phyloP scores from a whole-genome alignment of 2,888 invertebrate genomes.

The Corbicula japonica region DNA sequence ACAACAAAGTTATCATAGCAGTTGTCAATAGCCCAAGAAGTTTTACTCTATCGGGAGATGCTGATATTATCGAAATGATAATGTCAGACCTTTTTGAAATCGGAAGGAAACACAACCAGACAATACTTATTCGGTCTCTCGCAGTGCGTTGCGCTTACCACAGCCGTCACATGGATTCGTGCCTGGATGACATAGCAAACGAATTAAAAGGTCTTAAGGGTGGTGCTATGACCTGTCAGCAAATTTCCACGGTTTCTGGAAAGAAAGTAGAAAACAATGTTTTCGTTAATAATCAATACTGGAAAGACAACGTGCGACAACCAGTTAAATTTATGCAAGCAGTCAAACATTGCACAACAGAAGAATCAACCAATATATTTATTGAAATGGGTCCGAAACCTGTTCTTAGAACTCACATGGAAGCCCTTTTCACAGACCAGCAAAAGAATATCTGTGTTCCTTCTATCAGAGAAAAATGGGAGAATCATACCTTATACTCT shows the following conservation, averaged over 20 bases:
- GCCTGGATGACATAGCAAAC: no score
- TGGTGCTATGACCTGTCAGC: no score
- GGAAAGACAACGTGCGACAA: slow-evolving; percentile 73
- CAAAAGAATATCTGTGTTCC: not conserved
- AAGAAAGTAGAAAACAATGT: slow-evolving; percentile 29
- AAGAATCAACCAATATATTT: slow-evolving; percentile 62
- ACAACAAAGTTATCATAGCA: no score
- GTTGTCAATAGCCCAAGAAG: no score
- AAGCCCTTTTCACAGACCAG: slow-evolving; percentile 11
- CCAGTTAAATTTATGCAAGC: slow-evolving; percentile 73
- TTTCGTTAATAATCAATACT: slow-evolving; percentile 69
- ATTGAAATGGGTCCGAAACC: slow-evolving; percentile 79
- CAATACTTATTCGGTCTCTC: no score
- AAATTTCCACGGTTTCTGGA: slow-evolving; percentile 69
- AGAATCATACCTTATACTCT: not conserved
- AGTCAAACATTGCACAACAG: slow-evolving; percentile 43
- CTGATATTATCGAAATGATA: no score
- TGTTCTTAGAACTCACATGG: slow-evolving; percentile 44
- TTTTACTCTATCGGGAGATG: no score
- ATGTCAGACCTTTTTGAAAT: no score
- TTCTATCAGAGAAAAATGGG: not conserved
- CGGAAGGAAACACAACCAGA: no score
- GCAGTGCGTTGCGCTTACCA: no score
- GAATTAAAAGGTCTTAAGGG: no score
- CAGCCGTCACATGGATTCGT: no score